A percentile compares a stretch with the other conserved stretches of the same genome.
phyloP scores from a whole-genome alignment of 1,140 invertebrate genomes.

The Hetaerina americana region DNA sequence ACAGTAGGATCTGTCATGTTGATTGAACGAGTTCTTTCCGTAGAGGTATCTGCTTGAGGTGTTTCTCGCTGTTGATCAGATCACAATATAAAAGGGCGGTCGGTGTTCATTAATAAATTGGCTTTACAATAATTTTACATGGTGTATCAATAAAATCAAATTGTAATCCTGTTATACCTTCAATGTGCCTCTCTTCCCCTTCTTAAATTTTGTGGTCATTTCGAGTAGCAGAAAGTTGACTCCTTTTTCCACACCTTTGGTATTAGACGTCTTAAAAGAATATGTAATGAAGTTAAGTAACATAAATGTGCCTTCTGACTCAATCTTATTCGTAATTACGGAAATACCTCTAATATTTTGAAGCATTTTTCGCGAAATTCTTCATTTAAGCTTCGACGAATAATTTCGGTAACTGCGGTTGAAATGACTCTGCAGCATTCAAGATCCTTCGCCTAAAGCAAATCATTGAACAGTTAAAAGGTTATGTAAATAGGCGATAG shows the following conservation, averaged over 20 bases:
- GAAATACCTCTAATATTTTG: not conserved
- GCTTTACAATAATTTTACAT: no score
- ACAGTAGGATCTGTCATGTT: not conserved
- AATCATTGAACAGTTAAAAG: no score
- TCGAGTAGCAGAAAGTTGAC: not conserved
- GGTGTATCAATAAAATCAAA: no score
- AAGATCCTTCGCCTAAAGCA: no score
- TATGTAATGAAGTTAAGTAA: not conserved
- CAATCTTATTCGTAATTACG: not conserved
- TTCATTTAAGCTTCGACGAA: not conserved
- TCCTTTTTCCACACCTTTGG: not conserved
- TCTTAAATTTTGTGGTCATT: not conserved
- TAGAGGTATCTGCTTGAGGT: not conserved
- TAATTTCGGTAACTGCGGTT: not conserved
- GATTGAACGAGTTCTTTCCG: not conserved
- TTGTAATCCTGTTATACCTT: not conserved
- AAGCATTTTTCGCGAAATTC: not conserved
- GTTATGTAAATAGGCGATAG: no score
- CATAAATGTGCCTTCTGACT: not conserved
- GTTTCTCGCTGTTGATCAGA: no score
- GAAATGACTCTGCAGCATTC: not conserved
- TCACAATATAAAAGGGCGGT: no score
- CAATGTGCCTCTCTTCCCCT: not conserved
- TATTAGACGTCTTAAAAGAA: not conserved
- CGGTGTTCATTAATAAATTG: no score